These are phyloP conservation scores for Alviniconcha strummeri DNA, from an alignment of 2,888 invertebrate species.

Conservation along the genomic window DNA sequence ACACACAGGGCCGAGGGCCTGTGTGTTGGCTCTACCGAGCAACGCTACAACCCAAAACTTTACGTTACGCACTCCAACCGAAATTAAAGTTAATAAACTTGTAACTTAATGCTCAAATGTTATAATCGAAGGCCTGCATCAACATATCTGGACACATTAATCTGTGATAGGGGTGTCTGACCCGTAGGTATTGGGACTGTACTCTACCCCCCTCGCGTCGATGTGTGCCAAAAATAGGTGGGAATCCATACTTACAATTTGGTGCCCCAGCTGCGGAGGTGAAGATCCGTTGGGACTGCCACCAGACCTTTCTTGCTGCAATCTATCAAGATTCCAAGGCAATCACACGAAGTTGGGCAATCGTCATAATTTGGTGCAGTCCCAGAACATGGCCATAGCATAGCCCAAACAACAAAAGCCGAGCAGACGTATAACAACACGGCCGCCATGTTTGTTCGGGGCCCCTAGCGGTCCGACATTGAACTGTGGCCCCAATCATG, in stretches of 20 bases:
- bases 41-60: slow-evolving; percentile 14
- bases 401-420: slow-evolving; percentile 61
- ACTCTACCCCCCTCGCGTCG: slow-evolving; percentile 10
- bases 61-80: neutral
- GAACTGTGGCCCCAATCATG: slow-evolving; percentile 38
- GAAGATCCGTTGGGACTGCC: slow-evolving; percentile 82
- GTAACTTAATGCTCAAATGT: neutral
- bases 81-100: neutral
- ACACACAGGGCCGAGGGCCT: slow-evolving; percentile 5
- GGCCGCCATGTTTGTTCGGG: slow-evolving; percentile 67
- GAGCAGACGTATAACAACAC: slow-evolving; percentile 63
- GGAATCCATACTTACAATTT: slow-evolving; percentile 79
- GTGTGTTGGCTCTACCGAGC: neutral
- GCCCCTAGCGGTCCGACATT: slow-evolving; percentile 43
- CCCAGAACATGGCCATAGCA: slow-evolving; percentile 45
- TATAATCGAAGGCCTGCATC: neutral
- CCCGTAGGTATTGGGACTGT: too few species aligned
- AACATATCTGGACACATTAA: too few species aligned
- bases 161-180: too few species aligned
- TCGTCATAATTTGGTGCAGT: slow-evolving; percentile 44
- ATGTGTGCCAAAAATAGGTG: slow-evolving; percentile 32
- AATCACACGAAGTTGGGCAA: slow-evolving; percentile 83
- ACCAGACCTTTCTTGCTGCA: slow-evolving; percentile 84
- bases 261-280: slow-evolving; percentile 85
- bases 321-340: slow-evolving; percentile 84